Percentiles rank a stretch among this genome's conserved stretches.
Conservation (phyloP, 92 coral and sea anemone genomes). For the Paramuricea clavata region DNA sequence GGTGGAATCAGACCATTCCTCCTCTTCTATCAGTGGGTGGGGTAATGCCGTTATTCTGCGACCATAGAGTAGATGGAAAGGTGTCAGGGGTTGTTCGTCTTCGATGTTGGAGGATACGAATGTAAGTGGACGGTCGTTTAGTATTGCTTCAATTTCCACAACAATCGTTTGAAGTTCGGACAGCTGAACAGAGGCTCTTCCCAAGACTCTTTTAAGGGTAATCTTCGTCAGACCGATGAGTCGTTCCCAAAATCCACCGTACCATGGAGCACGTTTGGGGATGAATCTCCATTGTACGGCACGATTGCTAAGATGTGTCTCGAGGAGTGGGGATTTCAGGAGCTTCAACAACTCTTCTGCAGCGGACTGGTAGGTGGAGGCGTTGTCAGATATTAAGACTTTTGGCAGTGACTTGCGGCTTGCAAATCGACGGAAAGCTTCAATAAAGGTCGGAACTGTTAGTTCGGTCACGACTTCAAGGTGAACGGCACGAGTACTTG, state of each 20-base stretch:
- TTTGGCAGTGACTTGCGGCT: conserved; percentile 11
- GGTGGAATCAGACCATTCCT: conserved; percentile 61
- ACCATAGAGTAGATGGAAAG: conserved; percentile 69
- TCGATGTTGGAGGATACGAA: conserved; percentile 54
- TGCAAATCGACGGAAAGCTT: conserved; percentile 1
- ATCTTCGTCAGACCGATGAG: conserved; percentile 55
- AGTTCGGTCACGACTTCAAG: conserved; percentile 17
- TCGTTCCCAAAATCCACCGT: conserved; percentile 71
- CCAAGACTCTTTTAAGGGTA: conserved; percentile 61
- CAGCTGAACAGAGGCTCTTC: conserved; percentile 18
- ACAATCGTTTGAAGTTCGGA: conserved; percentile 19
- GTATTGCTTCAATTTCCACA: conserved; percentile 43
- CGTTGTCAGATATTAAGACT: conserved; percentile 3
- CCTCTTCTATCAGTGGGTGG: conserved; percentile 35
- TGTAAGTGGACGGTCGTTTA: conserved; percentile 56
- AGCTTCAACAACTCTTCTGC: conserved; percentile 9
- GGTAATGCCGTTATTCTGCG: conserved; percentile 69
- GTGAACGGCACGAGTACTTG: conserved; percentile 9
- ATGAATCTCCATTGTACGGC: conserved; percentile 62
- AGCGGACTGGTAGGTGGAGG: conserved; percentile 5
- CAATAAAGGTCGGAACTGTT: background rate
- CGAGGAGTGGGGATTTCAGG: background rate
- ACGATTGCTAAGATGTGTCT: conserved; percentile 17
- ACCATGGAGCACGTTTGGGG: conserved; percentile 69
- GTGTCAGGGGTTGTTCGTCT: conserved; percentile 62